These are phyloP conservation scores for Palythoa heliodiscus DNA, from an alignment of 92 coral and sea anemone species.

Conservation along the genomic window DNA sequence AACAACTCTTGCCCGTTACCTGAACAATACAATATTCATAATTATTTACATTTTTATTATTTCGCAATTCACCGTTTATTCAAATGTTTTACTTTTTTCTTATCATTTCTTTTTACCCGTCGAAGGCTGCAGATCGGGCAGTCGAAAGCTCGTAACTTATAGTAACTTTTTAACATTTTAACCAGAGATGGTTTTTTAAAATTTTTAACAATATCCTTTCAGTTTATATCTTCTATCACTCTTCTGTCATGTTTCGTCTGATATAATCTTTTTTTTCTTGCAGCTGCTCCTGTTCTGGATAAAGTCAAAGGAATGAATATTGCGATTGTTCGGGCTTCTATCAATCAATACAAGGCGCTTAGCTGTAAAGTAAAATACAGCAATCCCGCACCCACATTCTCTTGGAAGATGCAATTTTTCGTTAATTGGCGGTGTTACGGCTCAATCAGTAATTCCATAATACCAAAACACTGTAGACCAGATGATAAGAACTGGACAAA, in stretches of 20 bases:
- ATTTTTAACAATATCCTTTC: not conserved
- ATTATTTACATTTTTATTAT: too few relatives aligned
- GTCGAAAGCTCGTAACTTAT: too few relatives aligned
- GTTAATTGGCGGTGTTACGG: not conserved
- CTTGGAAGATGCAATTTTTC: not conserved
- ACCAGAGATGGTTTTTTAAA: not conserved
- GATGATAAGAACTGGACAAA: not conserved
- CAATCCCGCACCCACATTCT: not conserved
- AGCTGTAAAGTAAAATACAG: not conserved
- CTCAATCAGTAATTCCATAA: not conserved
- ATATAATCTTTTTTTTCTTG: not conserved
- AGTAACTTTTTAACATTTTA: too few relatives aligned
- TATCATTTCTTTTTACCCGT: too few relatives aligned
- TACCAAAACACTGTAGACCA: not conserved
- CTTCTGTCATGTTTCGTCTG: not conserved
- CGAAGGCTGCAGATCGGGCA: too few relatives aligned
- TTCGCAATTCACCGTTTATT: too few relatives aligned
- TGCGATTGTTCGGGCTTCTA: not conserved
- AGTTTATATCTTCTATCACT: not conserved
- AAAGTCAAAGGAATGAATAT: not conserved
- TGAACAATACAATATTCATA: too few relatives aligned
- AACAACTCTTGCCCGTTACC: too few relatives aligned
- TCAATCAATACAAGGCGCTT: not conserved
- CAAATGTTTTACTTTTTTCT: too few relatives aligned
- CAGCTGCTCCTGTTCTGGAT: conserved; percentile 22